Base-by-base conservation (phyloP, 2,797 vertebrate species). In the Phrynocephalus guinanensis region DNA sequence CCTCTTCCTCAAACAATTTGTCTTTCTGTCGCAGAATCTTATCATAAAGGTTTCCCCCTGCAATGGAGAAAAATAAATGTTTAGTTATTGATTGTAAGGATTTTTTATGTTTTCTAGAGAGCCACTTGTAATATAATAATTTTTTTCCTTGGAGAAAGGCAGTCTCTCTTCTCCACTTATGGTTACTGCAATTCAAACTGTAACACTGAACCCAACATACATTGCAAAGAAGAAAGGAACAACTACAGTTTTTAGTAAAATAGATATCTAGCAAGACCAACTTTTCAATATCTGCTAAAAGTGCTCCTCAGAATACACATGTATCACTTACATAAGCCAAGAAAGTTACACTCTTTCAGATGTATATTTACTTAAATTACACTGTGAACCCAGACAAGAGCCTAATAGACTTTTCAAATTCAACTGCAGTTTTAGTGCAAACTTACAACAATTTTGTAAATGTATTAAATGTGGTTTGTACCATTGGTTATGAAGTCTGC, bases 21-120 rank as follows among this genome's bases (percentile, higher is more conserved):
- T 98, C 98, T 87, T 98, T 99, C 97, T 98, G 98, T 50, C 98
- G 98, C 94, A 97, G 97, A 93, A 99, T 99, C 97, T 98, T 99
- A 95, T 99, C 99, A 56, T 99, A 99, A 78, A 99, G 97, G 95
- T 99, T 99, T 83, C 99, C 99, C 91, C 99, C 99, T 99, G 96
- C 15, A 97, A 95, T 90, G 87, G 81, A 78, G 87, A 91, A 66
- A 96, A 24, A 33, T 30, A 93, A 86, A 90, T 88, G 95, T 56
- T 90, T 87, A 30, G 84, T 93, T 91, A 92, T 85, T 15, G 56
- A 60, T 83, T 87, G 70, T 60, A 83, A 84, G 88, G 83, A 72
- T 26, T 90, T 73, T 71, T 87, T 38, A 10, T 85, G 11, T 79
- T 72, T 81, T 75, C 73, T 80, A 71, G 60, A 52, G 91, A 83